A percentile compares a stretch with the other conserved stretches of the same genome.
phyloP scores from a whole-genome alignment of 2,888 invertebrate genomes.

The Sinodicranocentrus sp. region DNA sequence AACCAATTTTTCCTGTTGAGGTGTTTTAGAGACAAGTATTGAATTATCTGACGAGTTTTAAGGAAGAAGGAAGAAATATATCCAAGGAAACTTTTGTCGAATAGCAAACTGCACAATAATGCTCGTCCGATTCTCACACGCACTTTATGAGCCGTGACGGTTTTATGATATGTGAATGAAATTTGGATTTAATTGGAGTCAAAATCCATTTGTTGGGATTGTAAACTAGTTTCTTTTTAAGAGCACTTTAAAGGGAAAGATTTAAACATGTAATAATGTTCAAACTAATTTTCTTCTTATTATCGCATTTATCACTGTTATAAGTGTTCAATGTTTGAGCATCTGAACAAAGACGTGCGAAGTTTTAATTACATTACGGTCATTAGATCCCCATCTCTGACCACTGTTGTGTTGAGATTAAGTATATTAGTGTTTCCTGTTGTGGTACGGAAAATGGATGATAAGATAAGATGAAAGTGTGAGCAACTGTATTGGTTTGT shows the following conservation, averaged over 20 bases:
- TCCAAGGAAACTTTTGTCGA: too few relatives aligned
- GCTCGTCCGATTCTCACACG: too few relatives aligned
- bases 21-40: too few relatives aligned
- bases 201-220: too few relatives aligned
- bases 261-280: neutral
- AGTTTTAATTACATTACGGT: neutral
- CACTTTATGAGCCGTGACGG: slow-evolving; percentile 56
- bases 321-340: neutral
- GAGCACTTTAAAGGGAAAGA: neutral
- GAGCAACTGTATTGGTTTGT: neutral
- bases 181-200: slow-evolving; percentile 50
- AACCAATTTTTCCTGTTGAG: neutral
- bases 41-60: too few relatives aligned
- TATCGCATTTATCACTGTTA: slow-evolving; percentile 33
- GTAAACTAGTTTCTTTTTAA: too few relatives aligned
- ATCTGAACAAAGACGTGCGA: neutral
- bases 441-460: neutral
- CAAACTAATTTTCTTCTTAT: slow-evolving; percentile 38
- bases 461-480: neutral
- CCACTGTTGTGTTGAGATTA: neutral
- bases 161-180: slow-evolving; percentile 53
- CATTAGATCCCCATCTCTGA: too few relatives aligned
- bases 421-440: neutral
- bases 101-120: too few relatives aligned
- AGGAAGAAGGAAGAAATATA: too few relatives aligned